These are phyloP conservation scores for Rafetus swinhoei DNA, from an alignment of 2,113 vertebrate genomes.

Conservation along the genomic window DNA sequence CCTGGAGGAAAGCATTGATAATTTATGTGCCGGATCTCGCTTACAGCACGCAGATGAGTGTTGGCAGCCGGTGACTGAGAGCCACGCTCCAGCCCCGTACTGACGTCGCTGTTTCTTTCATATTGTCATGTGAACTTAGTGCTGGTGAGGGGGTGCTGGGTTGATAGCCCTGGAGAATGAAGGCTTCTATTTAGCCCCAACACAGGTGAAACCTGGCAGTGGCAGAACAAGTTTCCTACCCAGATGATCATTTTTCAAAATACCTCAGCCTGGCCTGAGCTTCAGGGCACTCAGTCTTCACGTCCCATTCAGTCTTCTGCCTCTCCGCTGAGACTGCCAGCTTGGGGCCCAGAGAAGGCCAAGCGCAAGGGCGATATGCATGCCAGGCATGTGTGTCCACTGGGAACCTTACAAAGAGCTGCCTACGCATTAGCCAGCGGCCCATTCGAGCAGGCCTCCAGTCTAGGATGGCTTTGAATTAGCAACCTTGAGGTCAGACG, in stretches of 20 bases:
- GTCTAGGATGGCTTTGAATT: neutral
- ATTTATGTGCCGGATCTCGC: neutral
- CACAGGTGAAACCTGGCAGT: neutral
- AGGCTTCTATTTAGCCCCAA: neutral
- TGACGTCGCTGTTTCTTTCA: neutral
- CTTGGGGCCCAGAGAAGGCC: accelerated
- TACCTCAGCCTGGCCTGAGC: neutral
- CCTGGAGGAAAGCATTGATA: neutral
- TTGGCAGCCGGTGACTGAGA: neutral
- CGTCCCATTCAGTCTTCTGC: neutral
- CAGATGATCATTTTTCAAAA: neutral
- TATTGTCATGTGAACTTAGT: neutral
- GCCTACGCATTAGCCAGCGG: neutral
- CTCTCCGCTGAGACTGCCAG: neutral
- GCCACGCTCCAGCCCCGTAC: neutral
- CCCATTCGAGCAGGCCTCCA: neutral
- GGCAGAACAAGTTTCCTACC: neutral
- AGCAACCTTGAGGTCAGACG: neutral
- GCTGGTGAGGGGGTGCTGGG: accelerated
- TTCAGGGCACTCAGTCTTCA: neutral
- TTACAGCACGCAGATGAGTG: neutral
- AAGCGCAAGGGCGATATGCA: neutral
- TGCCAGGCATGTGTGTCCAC: neutral
- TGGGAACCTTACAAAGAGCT: neutral
- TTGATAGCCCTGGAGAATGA: accelerated